These are phyloP conservation scores for Tympanuchus pallidicinctus DNA, from an alignment of 2,113 vertebrate genomes.

Conservation along the genomic window DNA sequence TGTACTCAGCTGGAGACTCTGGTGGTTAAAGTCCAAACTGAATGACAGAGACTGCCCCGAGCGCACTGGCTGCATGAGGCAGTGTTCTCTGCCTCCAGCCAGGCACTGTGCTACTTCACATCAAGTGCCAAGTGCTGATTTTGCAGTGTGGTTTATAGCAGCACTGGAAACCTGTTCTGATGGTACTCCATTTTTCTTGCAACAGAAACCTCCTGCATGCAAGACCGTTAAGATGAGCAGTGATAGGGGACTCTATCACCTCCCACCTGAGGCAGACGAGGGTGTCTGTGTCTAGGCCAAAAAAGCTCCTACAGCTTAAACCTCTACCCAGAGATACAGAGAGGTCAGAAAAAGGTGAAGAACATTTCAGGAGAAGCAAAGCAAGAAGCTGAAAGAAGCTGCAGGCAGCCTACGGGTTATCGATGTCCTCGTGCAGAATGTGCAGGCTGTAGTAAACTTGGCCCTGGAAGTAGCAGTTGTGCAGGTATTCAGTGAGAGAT, in stretches of 20 bases:
- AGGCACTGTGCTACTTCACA: background rate
- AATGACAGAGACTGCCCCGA: background rate
- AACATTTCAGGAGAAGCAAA: slow-evolving; percentile 8
- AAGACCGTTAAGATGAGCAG: background rate
- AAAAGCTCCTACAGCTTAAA: background rate
- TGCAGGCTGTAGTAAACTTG: slow-evolving; percentile 94
- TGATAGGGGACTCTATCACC: background rate
- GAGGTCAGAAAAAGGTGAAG: background rate
- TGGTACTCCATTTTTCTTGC: accelerated
- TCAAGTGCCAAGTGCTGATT: background rate
- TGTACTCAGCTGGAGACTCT: background rate
- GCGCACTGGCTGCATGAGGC: accelerated
- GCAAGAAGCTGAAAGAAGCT: slow-evolving; percentile 10
- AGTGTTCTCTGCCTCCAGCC: background rate
- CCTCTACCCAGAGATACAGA: background rate
- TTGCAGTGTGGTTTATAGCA: background rate
- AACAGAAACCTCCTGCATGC: background rate
- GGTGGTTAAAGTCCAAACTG: background rate
- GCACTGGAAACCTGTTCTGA: background rate
- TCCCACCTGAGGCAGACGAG: background rate
- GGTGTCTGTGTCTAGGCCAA: background rate
- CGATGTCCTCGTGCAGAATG: slow-evolving; percentile 86
- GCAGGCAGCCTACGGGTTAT: slow-evolving; percentile 89
- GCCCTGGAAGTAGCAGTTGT: slow-evolving; percentile 88
- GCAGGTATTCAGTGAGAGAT: slow-evolving; percentile 91